Evolutionary conservation across 2,113 vertebrate genomes (phyloP).

Genomic region (Meriones unguiculatus): DNA sequence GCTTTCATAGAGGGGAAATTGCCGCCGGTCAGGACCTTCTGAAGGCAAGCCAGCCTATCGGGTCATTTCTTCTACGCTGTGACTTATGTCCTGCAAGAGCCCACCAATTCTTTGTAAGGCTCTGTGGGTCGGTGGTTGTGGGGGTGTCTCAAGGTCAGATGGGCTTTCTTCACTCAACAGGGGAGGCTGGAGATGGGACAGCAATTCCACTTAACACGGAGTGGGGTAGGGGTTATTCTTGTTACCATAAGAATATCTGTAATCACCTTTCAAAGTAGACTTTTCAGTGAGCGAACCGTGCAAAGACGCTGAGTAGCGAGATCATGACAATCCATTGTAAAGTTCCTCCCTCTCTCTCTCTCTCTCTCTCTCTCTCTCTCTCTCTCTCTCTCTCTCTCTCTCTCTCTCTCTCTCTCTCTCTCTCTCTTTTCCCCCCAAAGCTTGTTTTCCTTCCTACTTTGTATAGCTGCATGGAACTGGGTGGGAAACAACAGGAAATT

Average conservation of each 20-base stretch:
- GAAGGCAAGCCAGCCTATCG: not conserved
- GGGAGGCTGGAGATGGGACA: not conserved
- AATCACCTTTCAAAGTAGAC: constrained; percentile 42
- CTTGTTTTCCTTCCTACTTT: not conserved
- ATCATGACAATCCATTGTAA: not conserved
- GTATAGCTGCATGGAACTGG: not conserved
- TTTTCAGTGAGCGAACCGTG: not conserved
- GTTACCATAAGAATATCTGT: not conserved
- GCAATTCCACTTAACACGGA: fast-evolving
- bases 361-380: no score
- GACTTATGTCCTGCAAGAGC: not conserved
- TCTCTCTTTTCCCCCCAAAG: no score
- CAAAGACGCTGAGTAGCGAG: not conserved
- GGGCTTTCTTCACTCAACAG: not conserved
- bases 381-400: no score
- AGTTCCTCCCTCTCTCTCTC: no score
- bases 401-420: no score
- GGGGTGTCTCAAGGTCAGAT: not conserved
- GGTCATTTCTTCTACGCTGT: not conserved
- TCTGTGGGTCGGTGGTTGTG: not conserved
- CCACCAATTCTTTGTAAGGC: not conserved
- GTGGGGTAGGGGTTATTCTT: no score
- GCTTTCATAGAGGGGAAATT: constrained; percentile 41
- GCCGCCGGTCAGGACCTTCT: constrained; percentile 33
- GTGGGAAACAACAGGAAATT: constrained; percentile 44